Percentiles rank a stretch among this genome's conserved stretches.
Evolutionary conservation across 2,797 vertebrate genomes (phyloP).

Genomic region (Rallus crepitans): DNA sequence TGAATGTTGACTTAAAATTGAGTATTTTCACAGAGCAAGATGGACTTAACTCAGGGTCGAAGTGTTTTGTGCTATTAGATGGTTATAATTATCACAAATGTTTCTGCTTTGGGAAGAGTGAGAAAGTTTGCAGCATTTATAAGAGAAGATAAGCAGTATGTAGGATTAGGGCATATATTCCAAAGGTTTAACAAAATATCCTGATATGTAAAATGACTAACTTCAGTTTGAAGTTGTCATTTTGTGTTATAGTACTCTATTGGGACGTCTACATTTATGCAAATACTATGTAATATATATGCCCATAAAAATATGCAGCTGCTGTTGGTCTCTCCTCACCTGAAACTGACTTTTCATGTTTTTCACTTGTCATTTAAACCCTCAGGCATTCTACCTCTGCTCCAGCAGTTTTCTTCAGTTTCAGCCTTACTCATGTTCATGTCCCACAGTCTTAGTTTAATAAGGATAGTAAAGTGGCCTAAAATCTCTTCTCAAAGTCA

Average conservation of each 20-base stretch:
- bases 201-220: not conserved
- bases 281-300: not conserved
- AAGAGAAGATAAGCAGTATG: not conserved
- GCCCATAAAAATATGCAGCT: not conserved
- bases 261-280: not conserved
- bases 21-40: not conserved
- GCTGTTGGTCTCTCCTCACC: not conserved
- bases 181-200: not conserved
- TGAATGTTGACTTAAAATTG: not conserved
- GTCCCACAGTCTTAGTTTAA: not conserved
- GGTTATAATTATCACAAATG: not conserved
- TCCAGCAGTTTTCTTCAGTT: not conserved
- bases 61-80: not conserved
- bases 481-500: not conserved
- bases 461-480: not conserved
- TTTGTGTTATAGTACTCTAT: not conserved
- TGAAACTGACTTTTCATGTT: not conserved
- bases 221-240: not conserved
- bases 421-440: not conserved
- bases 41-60: not conserved
- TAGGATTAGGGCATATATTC: not conserved
- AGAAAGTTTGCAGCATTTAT: not conserved
- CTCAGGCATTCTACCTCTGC: not conserved
- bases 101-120: not conserved
- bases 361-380: not conserved